Percentiles rank a stretch among this genome's conserved stretches.
Conservation (phyloP, 1,140 invertebrate species). For the Pseudomyrmex concolor region DNA sequence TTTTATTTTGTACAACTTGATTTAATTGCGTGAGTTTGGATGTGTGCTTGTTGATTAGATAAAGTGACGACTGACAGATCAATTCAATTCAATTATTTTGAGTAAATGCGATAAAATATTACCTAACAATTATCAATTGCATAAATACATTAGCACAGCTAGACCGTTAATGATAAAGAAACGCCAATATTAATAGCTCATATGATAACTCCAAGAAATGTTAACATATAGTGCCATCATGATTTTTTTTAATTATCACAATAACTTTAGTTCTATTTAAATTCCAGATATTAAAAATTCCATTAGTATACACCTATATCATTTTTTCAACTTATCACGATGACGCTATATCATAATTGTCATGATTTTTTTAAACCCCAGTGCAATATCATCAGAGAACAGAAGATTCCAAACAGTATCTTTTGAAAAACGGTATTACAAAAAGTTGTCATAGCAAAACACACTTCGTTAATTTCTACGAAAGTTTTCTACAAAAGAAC, state of each 20-base stretch:
- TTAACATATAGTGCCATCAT: conserved; percentile 2
- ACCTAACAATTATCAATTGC: conserved; percentile 20
- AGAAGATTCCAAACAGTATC: conserved; percentile 53
- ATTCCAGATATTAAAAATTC: neutral
- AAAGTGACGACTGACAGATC: neutral
- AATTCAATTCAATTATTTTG: neutral
- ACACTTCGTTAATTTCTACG: conserved; percentile 35
- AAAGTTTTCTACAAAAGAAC: conserved; percentile 7
- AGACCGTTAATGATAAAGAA: conserved; percentile 57
- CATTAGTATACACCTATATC: neutral
- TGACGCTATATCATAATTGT: neutral
- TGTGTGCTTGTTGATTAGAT: neutral
- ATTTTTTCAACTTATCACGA: conserved; percentile 1
- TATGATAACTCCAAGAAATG: conserved; percentile 17
- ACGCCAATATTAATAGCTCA: conserved; percentile 35
- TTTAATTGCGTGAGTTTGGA: conserved; percentile 4
- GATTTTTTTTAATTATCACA: neutral
- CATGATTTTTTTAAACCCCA: conserved; percentile 10
- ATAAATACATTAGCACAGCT: conserved; percentile 55
- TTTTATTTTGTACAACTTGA: neutral
- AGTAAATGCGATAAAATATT: conserved; percentile 13
- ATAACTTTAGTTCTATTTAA: neutral
- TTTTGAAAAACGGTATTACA: neutral
- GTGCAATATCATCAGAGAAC: conserved; percentile 24
- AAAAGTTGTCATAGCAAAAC: neutral